Percentiles rank a stretch among this genome's conserved stretches.
Conservation (phyloP, 2,888 invertebrate species). For the Thalpophila matura region DNA sequence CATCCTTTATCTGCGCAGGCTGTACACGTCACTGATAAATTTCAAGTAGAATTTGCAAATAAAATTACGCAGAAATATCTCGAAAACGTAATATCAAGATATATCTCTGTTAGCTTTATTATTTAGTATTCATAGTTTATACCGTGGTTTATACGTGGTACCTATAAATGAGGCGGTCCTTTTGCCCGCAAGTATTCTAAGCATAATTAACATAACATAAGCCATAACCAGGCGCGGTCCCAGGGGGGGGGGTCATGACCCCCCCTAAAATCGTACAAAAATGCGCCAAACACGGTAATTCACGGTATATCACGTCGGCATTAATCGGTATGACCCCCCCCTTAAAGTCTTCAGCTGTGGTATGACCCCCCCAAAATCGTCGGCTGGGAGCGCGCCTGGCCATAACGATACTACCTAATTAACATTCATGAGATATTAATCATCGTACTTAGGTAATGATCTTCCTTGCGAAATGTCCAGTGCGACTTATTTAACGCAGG, state of each 20-base stretch:
- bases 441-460: conserved; percentile 27
- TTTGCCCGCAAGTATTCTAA: conserved; percentile 30
- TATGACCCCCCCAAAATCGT: too few relatives aligned
- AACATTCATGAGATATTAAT: conserved; percentile 58
- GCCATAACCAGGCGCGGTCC: too few relatives aligned
- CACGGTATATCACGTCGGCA: too few relatives aligned
- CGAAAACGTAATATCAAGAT: conserved; percentile 6
- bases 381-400: too few relatives aligned
- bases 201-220: conserved; percentile 51
- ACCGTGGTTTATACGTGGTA: conserved; percentile 26
- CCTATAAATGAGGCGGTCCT: conserved; percentile 36
- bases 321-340: too few relatives aligned
- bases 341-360: too few relatives aligned
- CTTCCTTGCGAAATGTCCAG: background rate
- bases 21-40: too few relatives aligned
- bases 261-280: too few relatives aligned
- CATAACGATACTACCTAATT: conserved; percentile 37
- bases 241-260: too few relatives aligned
- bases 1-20: too few relatives aligned
- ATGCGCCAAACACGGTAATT: too few relatives aligned
- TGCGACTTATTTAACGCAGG: too few relatives aligned
- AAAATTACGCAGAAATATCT: conserved; percentile 2
- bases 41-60: conserved; percentile 13
- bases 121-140: conserved; percentile 43
- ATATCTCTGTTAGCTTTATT: conserved; percentile 16